phyloP scores from a whole-genome alignment of 2,797 vertebrate genomes.

The Mormyrus proboscirostris region DNA sequence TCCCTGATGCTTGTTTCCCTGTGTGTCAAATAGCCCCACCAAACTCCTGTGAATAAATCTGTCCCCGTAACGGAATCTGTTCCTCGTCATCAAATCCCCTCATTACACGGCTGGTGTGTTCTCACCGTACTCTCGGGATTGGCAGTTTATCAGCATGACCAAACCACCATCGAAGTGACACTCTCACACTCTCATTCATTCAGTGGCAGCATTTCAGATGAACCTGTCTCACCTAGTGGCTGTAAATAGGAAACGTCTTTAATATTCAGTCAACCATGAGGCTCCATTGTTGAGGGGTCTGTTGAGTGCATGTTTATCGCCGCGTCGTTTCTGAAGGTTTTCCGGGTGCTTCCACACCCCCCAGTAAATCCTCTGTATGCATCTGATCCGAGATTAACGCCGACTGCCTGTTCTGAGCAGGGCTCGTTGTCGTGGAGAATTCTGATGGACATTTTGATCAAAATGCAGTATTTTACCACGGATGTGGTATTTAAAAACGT shows the following conservation, averaged over 20 bases:
- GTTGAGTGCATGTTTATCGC: background rate
- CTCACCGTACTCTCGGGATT: background rate
- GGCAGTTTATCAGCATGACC: background rate
- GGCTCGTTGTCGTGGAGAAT: background rate
- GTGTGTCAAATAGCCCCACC: background rate
- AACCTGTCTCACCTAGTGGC: background rate
- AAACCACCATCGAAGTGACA: background rate
- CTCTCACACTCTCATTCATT: background rate
- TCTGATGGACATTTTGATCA: background rate
- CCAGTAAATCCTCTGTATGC: background rate
- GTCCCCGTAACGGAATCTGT: background rate
- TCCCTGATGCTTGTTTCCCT: background rate
- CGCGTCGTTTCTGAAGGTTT: background rate
- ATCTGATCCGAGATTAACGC: background rate
- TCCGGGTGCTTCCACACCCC: background rate
- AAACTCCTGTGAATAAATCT: background rate
- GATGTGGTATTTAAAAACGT: no score
- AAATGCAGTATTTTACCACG: no score
- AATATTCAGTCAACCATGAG: background rate
- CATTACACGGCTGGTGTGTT: background rate
- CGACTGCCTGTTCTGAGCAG: background rate
- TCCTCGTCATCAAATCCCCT: background rate
- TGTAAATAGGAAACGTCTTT: background rate
- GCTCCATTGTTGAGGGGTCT: background rate
- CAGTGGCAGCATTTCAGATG: background rate